Conservation (phyloP, 2,888 invertebrate species). For the Hipparchia sbordonii region DNA sequence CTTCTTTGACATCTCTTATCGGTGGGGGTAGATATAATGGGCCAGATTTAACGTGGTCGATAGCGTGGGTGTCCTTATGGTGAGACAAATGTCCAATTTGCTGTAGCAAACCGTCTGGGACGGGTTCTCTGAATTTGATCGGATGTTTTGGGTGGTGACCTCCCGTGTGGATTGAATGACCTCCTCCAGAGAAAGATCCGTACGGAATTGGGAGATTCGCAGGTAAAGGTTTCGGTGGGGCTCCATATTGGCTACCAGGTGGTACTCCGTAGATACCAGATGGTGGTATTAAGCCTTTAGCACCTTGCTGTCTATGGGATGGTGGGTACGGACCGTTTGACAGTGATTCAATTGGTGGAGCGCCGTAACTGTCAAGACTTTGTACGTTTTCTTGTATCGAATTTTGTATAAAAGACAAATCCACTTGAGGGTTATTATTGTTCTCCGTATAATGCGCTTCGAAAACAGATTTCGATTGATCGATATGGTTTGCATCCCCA, state of each 20-base stretch:
- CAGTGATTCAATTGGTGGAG: constrained; percentile 73
- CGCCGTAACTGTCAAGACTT: constrained; percentile 60
- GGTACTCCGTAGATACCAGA: constrained; percentile 81
- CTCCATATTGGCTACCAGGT: constrained; percentile 77
- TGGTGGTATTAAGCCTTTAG: constrained; percentile 78
- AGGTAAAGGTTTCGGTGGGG: constrained; percentile 61
- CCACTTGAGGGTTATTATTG: constrained; percentile 49
- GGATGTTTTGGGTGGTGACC: constrained; percentile 82
- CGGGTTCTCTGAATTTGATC: constrained; percentile 88
- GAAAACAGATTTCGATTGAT: constrained; percentile 76
- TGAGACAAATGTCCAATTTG: constrained; percentile 85
- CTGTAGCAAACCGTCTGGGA: constrained; percentile 87
- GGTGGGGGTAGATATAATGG: constrained; percentile 86
- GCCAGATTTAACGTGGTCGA: constrained; percentile 77
- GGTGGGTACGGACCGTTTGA: constrained; percentile 66
- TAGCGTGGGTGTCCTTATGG: constrained; percentile 83
- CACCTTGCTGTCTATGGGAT: constrained; percentile 69
- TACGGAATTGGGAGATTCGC: constrained; percentile 70
- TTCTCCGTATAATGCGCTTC: constrained; percentile 78
- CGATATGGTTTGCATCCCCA: constrained; percentile 75
- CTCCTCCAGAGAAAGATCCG: constrained; percentile 71
- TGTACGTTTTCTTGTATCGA: constrained; percentile 51
- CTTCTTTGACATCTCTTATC: constrained; percentile 82
- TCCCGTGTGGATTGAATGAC: constrained; percentile 66
- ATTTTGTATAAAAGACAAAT: constrained; percentile 52